Evolutionary conservation across 2,888 invertebrate genomes (phyloP), one percentile per base, ranked within the genome.

Genomic region (Cosmia trapezina): DNA sequence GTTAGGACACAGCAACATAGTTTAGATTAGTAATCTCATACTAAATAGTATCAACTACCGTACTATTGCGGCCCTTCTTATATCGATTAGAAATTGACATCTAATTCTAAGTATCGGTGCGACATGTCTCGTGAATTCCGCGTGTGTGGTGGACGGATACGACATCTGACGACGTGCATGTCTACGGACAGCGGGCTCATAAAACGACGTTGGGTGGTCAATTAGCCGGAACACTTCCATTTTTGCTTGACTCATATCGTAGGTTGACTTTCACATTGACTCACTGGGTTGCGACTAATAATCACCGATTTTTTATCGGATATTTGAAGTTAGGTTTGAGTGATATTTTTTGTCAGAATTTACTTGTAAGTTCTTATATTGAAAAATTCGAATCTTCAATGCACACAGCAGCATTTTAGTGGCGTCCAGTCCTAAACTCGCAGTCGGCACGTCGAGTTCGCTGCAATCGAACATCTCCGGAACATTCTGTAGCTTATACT

Each of bases 381-480:
- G 1, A n/a, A n/a, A 14, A 12, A 12, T 41, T 17, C 1, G 14
- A 11, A 28, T 17, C 4, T 43, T 28, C 28, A 9, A 37, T 68
- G 45, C 12, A 43, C 0, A 6, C 2, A 71, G 90, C 85, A 85
- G 57, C 89, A 90, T 90, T 86, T 89, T 92, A 90, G 45, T 4
- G 66, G 65, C 68, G 14, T 64, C 43, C 72, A 75, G 71, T 76
- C 73, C 73, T 70, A 85, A 87, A 71, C 87, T 87, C 80, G 85
- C 85, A 87, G 87, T 85, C 84, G 87, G 89, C 85, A 87, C 89
- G 89, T 89, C 86, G 87, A 86, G 86, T 87, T 78, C 86, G 87
- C 86, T 89, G 89, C 91, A 89, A 90, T 92, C 90, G 90, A 89
- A 91, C 90, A 89, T 91, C 91, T 89, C 87, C 80, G 85, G 87